Conservation (phyloP, 35 echinoderm and acorn worm genomes). For the Strongylocentrotus purpuratus region DNA sequence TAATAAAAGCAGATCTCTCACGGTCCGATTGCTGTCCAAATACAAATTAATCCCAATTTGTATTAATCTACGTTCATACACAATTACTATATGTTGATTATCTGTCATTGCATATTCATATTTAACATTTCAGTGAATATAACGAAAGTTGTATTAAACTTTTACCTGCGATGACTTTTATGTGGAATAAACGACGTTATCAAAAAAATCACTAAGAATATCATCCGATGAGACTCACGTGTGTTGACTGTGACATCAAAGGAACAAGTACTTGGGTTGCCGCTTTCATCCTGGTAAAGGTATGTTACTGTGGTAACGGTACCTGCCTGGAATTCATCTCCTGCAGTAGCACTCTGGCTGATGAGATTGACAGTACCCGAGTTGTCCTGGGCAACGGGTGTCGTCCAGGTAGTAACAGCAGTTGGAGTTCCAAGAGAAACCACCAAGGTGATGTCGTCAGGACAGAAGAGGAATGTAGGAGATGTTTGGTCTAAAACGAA, state of each 20-base stretch:
- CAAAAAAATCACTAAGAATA: too few relatives aligned
- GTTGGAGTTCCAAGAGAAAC: slow-evolving; percentile 54
- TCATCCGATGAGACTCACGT: slow-evolving; percentile 20
- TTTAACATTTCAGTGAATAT: too few relatives aligned
- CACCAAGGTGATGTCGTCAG: slow-evolving; percentile 44
- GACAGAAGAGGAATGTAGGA: slow-evolving; percentile 56
- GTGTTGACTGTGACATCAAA: slow-evolving; percentile 59
- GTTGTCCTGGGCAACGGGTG: slow-evolving; percentile 59
- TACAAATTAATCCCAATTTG: too few relatives aligned
- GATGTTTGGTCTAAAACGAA: slow-evolving; percentile 46
- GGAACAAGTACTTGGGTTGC: slow-evolving; percentile 40
- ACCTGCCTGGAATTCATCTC: slow-evolving; percentile 46
- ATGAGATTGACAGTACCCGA: slow-evolving; percentile 52
- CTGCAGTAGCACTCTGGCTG: slow-evolving; percentile 44
- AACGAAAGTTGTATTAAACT: too few relatives aligned
- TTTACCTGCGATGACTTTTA: too few relatives aligned
- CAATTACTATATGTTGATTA: too few relatives aligned
- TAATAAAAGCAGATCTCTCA: too few relatives aligned
- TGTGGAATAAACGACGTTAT: too few relatives aligned
- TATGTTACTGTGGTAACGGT: slow-evolving; percentile 30
- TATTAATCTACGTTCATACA: too few relatives aligned
- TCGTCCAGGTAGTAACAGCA: slow-evolving; percentile 53
- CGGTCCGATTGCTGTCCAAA: too few relatives aligned
- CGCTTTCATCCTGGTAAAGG: slow-evolving; percentile 28
- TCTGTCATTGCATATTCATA: too few relatives aligned